Evolutionary conservation across 1,140 invertebrate species (phyloP).

Genomic region (Drosophila rhopaloa): DNA sequence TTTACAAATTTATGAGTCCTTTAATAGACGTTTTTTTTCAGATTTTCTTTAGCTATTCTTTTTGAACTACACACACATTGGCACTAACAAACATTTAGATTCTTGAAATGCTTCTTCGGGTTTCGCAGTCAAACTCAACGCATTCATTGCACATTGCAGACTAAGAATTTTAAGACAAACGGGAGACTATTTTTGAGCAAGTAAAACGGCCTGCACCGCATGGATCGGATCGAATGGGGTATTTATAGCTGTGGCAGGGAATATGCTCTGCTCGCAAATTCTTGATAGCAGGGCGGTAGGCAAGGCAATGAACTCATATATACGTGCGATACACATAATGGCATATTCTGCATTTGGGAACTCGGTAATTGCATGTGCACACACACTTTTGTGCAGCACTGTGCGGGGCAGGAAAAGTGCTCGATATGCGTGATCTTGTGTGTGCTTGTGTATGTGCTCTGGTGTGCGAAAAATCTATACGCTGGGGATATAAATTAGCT

Average conservation of each 20-base stretch:
- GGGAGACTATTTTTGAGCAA: slow-evolving; percentile 61
- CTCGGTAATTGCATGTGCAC: slow-evolving; percentile 19
- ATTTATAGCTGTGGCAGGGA: slow-evolving; percentile 65
- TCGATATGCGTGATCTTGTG: slow-evolving; percentile 33
- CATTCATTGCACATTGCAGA: slow-evolving; percentile 56
- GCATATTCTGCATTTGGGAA: slow-evolving; percentile 59
- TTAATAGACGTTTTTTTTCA: neutral
- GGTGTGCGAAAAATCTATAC: slow-evolving; percentile 35
- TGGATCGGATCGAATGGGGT: slow-evolving; percentile 46
- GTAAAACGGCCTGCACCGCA: slow-evolving; percentile 61
- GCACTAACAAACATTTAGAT: slow-evolving; percentile 23
- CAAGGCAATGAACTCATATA: slow-evolving; percentile 77
- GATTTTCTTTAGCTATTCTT: slow-evolving; percentile 1
- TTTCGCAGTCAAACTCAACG: slow-evolving; percentile 35
- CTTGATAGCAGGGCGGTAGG: slow-evolving; percentile 55
- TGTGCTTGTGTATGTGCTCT: slow-evolving; percentile 38
- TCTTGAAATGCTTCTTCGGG: slow-evolving; percentile 20
- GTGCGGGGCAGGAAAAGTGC: slow-evolving; percentile 30
- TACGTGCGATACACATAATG: slow-evolving; percentile 45
- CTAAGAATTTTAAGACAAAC: slow-evolving; percentile 56
- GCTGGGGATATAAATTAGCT: slow-evolving; percentile 43
- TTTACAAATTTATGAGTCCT: slow-evolving; percentile 1
- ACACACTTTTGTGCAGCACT: slow-evolving; percentile 53
- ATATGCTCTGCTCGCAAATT: slow-evolving; percentile 35
- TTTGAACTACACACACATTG: slow-evolving; percentile 32